Conservation (phyloP, 2,888 invertebrate genomes). For the Leucoma salicis region DNA sequence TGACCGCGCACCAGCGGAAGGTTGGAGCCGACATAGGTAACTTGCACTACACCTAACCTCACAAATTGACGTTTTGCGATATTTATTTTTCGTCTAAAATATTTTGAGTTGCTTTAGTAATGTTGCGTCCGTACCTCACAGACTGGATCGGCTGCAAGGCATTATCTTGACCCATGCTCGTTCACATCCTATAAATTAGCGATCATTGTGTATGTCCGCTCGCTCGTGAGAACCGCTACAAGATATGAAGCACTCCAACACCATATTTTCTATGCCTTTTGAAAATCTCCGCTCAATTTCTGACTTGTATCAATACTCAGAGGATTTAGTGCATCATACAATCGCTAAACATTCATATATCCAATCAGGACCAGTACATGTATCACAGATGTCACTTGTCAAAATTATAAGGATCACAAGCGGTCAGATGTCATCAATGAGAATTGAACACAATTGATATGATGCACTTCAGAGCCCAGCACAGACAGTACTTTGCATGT, state of each 20-base stretch:
- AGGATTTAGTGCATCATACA: constrained; percentile 78
- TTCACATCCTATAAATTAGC: constrained; percentile 74
- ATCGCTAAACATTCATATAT: constrained; percentile 41
- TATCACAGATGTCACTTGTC: constrained; percentile 30
- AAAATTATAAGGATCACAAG: constrained; percentile 28
- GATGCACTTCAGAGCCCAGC: constrained; percentile 77
- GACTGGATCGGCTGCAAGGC: constrained; percentile 81
- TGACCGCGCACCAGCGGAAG: constrained; percentile 88
- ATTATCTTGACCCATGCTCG: constrained; percentile 78
- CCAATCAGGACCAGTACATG: constrained; percentile 35
- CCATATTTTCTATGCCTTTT: constrained; percentile 73
- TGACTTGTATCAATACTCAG: constrained; percentile 60
- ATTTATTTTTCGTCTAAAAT: constrained; percentile 79
- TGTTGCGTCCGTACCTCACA: constrained; percentile 81
- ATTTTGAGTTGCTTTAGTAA: constrained; percentile 82
- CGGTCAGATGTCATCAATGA: constrained; percentile 43
- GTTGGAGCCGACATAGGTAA: constrained; percentile 87
- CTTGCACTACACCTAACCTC: constrained; percentile 82
- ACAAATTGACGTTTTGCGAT: constrained; percentile 79
- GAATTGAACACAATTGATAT: constrained; percentile 63
- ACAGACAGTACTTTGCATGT: constrained; percentile 74
- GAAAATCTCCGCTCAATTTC: constrained; percentile 67
- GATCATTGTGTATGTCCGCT: constrained; percentile 81
- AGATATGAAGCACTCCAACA: constrained; percentile 71
- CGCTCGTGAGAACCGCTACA: constrained; percentile 72